A percentile compares a stretch with the other conserved stretches of the same genome.
Evolutionary conservation across 2,113 vertebrate genomes (phyloP).

Genomic region (Emberiza fucata): DNA sequence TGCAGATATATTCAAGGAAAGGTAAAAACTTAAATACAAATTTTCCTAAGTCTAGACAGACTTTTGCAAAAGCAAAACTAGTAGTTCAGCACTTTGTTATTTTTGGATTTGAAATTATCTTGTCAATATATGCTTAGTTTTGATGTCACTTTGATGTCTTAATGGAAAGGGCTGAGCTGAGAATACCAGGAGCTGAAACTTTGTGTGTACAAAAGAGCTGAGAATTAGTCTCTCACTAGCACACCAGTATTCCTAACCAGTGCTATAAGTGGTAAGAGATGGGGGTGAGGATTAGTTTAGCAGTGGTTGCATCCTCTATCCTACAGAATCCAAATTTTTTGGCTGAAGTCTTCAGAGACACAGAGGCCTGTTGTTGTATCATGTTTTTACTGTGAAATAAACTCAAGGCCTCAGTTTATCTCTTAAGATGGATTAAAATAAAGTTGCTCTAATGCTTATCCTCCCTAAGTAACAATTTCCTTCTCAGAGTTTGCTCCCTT

Average conservation of each 20-base stretch:
- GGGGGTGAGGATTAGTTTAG: background rate
- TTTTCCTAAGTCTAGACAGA: background rate
- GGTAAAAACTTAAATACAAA: background rate
- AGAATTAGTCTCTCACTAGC: background rate
- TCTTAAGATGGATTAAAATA: background rate
- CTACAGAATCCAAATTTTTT: background rate
- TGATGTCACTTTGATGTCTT: background rate
- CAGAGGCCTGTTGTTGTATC: background rate
- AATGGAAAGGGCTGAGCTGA: background rate
- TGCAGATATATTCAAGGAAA: background rate
- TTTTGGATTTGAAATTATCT: background rate
- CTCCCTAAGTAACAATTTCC: background rate
- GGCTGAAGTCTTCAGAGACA: background rate
- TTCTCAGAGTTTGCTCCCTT: background rate
- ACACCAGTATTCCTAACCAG: background rate
- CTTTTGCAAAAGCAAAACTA: background rate
- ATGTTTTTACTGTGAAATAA: background rate
- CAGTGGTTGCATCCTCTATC: background rate
- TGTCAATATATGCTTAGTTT: background rate
- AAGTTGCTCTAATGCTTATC: background rate
- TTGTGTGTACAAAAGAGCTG: background rate
- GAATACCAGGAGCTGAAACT: background rate
- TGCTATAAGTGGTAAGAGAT: background rate
- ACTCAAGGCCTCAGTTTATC: background rate
- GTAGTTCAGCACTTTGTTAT: background rate